Percentiles rank a stretch among this genome's conserved stretches.
phyloP scores from a whole-genome alignment of 2,888 invertebrate genomes.

The Sarcophaga variegata region DNA sequence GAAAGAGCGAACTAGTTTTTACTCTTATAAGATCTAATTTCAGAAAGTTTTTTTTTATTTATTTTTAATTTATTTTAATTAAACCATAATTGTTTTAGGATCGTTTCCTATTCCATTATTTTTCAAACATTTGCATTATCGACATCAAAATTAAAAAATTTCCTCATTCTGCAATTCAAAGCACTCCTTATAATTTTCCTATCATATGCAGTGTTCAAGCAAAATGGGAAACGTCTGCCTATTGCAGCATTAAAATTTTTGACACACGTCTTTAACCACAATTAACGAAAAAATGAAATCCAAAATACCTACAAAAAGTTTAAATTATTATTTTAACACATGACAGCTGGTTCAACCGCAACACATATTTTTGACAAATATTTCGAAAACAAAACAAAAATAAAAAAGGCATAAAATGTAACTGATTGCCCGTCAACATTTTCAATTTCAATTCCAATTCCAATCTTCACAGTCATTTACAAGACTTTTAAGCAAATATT shows the following conservation, averaged over 20 bases:
- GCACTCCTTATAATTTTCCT: neutral
- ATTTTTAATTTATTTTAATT: too few species aligned
- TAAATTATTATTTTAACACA: slow-evolving; percentile 31
- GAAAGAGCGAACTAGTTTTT: too few species aligned
- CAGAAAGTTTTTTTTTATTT: too few species aligned
- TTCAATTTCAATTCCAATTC: neutral
- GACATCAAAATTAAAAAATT: neutral
- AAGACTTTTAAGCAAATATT: slow-evolving; percentile 17
- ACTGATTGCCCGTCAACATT: slow-evolving; percentile 33
- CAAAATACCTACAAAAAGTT: slow-evolving; percentile 12
- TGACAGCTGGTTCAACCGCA: neutral
- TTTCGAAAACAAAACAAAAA: neutral
- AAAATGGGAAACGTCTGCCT: slow-evolving; percentile 44
- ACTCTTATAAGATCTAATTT: too few species aligned
- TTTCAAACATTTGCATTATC: too few species aligned
- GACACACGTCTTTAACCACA: slow-evolving; percentile 58
- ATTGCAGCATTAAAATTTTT: slow-evolving; percentile 60
- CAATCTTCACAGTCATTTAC: slow-evolving; percentile 24
- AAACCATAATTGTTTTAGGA: too few species aligned
- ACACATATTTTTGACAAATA: slow-evolving; percentile 12
- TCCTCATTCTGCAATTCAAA: neutral
- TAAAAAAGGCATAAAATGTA: slow-evolving; percentile 30
- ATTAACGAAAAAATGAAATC: neutral
- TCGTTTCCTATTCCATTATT: too few species aligned
- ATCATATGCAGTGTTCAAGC: neutral